Evolutionary conservation across 1,140 invertebrate genomes (phyloP).

Genomic region (Cyphomyrmex costatus): DNA sequence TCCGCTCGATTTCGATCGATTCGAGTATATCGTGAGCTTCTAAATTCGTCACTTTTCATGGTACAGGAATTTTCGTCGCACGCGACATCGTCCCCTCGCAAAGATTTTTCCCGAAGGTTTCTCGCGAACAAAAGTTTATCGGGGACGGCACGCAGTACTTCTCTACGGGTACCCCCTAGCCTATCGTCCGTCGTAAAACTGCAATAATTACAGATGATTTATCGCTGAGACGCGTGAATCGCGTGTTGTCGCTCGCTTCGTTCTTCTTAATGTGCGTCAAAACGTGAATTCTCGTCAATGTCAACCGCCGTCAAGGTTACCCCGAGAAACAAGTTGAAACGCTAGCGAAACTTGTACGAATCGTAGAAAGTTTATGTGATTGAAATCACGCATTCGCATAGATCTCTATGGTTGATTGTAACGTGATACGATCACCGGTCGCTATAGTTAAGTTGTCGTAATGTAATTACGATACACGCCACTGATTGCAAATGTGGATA

Average conservation of each 20-base stretch:
- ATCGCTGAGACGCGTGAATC: constrained; percentile 71
- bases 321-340: constrained; percentile 7
- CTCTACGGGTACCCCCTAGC: neutral
- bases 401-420: neutral
- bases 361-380: constrained; percentile 28
- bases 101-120: constrained; percentile 56
- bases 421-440: constrained; percentile 7
- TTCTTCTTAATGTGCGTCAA: constrained; percentile 46
- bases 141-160: constrained; percentile 51
- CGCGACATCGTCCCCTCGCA: constrained; percentile 30
- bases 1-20: constrained; percentile 17
- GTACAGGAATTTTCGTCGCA: constrained; percentile 30
- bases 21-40: neutral
- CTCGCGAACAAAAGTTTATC: constrained; percentile 65
- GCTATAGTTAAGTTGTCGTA: constrained; percentile 39
- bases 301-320: constrained; percentile 59
- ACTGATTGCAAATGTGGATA: constrained; percentile 15
- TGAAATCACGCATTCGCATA: constrained; percentile 40
- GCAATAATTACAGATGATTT: constrained; percentile 77
- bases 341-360: constrained; percentile 40
- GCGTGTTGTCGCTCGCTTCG: constrained; percentile 70
- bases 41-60: constrained; percentile 38
- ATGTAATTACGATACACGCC: constrained; percentile 29
- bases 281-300: constrained; percentile 19
- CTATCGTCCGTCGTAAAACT: constrained; percentile 62